Conservation (phyloP, 2,888 invertebrate species). For the Tipula vernalis region DNA sequence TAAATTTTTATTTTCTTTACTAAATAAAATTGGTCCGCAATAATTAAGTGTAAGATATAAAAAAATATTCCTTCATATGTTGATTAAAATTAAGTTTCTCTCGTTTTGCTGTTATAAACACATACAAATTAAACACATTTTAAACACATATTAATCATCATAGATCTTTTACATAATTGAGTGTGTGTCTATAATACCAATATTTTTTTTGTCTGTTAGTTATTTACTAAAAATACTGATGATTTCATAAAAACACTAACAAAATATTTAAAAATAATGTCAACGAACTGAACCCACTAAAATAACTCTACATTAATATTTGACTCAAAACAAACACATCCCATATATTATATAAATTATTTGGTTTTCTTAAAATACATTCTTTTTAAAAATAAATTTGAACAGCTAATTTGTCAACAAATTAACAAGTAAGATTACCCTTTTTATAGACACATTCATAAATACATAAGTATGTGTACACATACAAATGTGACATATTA, state of each 20-base stretch:
- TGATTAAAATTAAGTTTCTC: no score
- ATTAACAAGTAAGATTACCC: neutral
- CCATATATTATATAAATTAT: neutral
- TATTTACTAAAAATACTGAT: neutral
- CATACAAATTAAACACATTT: no score
- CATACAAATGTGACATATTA: neutral
- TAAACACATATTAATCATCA: no score
- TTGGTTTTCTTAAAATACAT: neutral
- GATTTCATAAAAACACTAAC: neutral
- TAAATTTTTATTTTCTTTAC: no score
- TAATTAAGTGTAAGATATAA: no score
- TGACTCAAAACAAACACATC: neutral
- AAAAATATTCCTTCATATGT: no score
- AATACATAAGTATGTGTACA: neutral
- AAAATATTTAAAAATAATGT: neutral
- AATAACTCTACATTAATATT: neutral
- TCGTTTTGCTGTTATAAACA: no score
- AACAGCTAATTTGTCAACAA: neutral
- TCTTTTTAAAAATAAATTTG: neutral
- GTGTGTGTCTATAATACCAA: neutral
- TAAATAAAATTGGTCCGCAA: no score
- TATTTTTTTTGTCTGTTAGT: neutral
- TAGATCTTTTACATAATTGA: no score
- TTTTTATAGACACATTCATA: neutral
- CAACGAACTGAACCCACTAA: neutral